phyloP scores from a whole-genome alignment of 2,113 vertebrate genomes.

The Corythornis madagascariensis region DNA sequence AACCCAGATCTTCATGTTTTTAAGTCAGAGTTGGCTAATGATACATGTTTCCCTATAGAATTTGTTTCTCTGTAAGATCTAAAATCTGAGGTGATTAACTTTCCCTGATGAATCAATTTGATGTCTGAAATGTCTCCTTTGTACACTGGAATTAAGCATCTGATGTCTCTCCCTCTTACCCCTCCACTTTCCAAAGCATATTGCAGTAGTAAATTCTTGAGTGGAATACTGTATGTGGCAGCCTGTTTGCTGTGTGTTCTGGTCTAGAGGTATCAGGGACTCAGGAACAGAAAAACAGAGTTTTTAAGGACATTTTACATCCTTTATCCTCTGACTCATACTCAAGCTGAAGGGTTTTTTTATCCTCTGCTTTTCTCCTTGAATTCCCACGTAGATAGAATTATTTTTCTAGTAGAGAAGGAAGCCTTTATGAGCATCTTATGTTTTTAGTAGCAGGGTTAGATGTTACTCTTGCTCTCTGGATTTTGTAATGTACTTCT shows the following conservation, averaged over 20 bases:
- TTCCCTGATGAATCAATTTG: not conserved
- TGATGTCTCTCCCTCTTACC: not conserved
- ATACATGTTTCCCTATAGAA: not conserved
- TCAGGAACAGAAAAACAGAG: not conserved
- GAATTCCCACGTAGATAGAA: not conserved
- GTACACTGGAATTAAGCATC: not conserved
- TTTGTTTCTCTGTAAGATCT: not conserved
- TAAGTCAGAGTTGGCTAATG: not conserved
- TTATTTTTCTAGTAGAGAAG: not conserved
- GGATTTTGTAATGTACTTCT: not conserved
- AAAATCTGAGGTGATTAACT: not conserved
- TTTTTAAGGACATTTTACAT: not conserved
- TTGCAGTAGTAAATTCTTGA: not conserved
- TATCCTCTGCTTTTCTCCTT: not conserved
- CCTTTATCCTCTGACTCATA: not conserved
- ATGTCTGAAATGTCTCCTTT: not conserved
- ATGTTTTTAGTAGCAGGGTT: not conserved
- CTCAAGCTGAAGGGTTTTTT: not conserved
- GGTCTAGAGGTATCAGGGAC: not conserved
- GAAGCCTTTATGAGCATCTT: not conserved
- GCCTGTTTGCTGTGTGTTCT: not conserved
- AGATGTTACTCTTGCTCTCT: not conserved
- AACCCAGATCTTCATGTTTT: not conserved
- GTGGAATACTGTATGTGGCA: not conserved
- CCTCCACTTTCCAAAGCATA: not conserved